Evolutionary conservation across 2,113 vertebrate genomes (phyloP).

Genomic region (Aldabrachelys gigantea): DNA sequence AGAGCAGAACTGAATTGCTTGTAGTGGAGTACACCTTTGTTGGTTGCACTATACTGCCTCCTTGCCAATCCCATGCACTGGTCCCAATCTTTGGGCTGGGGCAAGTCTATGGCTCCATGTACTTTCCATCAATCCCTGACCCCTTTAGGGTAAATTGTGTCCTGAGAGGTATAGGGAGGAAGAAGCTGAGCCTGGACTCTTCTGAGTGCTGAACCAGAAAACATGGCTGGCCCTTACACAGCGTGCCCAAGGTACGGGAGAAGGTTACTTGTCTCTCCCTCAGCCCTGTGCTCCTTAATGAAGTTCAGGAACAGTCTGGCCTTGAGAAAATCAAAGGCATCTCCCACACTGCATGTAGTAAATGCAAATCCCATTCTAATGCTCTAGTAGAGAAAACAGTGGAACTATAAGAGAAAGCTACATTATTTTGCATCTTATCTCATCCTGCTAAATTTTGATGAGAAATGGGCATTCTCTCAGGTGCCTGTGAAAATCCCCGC

Average conservation of each 20-base stretch:
- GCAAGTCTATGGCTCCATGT: neutral
- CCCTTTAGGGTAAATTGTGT: neutral
- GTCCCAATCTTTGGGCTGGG: neutral
- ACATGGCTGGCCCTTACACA: neutral
- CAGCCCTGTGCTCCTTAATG: neutral
- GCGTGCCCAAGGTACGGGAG: neutral
- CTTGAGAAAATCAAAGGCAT: neutral
- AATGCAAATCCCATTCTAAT: neutral
- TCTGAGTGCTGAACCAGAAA: neutral
- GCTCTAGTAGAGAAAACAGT: neutral
- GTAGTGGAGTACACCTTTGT: neutral
- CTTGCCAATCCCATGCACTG: neutral
- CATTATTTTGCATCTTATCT: neutral
- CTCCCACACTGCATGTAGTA: neutral
- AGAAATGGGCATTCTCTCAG: neutral
- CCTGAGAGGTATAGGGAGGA: neutral
- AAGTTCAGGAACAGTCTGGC: neutral
- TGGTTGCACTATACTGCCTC: neutral
- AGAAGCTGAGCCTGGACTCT: neutral
- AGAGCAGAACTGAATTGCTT: neutral
- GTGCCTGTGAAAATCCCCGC: neutral
- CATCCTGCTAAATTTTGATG: neutral
- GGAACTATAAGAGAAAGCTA: neutral
- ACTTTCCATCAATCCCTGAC: neutral
- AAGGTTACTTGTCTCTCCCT: neutral